Evolutionary conservation across 2,888 invertebrate genomes (phyloP).

Genomic region (Pocota personata): DNA sequence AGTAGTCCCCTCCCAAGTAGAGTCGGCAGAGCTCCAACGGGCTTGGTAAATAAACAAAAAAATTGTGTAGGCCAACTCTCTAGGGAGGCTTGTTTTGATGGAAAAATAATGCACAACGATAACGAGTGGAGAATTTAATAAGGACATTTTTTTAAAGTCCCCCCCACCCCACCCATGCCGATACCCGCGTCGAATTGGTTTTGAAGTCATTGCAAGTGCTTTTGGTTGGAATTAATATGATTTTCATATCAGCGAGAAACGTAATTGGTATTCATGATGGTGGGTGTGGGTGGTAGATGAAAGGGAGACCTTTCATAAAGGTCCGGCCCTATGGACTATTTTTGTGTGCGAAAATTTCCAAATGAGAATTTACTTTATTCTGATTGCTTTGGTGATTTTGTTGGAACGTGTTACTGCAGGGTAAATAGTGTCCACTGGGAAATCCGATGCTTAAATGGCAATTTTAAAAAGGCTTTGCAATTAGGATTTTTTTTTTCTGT

Average conservation of each 20-base stretch:
- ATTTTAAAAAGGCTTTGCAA: conserved; percentile 53
- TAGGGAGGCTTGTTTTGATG: not conserved
- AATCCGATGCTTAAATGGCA: conserved; percentile 44
- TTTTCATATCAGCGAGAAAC: conserved; percentile 47
- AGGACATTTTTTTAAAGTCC: conserved; percentile 14
- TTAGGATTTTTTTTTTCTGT: conserved; percentile 17
- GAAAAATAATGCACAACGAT: conserved; percentile 20
- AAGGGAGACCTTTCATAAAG: conserved; percentile 43
- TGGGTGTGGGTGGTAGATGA: conserved; percentile 28
- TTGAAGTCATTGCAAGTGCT: conserved; percentile 53
- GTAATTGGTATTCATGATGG: conserved; percentile 67
- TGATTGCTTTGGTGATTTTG: conserved; percentile 62
- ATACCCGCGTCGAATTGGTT: conserved; percentile 28
- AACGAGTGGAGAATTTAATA: conserved; percentile 58
- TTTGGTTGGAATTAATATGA: conserved; percentile 63
- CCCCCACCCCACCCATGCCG: not conserved
- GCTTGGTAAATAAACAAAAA: conserved; percentile 3
- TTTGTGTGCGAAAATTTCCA: conserved; percentile 18
- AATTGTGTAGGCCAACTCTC: not conserved
- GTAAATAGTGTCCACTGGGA: conserved; percentile 21
- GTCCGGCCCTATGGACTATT: conserved; percentile 1
- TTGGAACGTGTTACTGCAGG: conserved; percentile 49
- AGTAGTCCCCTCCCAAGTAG: not conserved
- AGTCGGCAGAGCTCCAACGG: conserved; percentile 11
- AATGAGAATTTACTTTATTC: conserved; percentile 42